phyloP scores from a whole-genome alignment of 2,888 invertebrate genomes.

The Tetragonisca angustula region DNA sequence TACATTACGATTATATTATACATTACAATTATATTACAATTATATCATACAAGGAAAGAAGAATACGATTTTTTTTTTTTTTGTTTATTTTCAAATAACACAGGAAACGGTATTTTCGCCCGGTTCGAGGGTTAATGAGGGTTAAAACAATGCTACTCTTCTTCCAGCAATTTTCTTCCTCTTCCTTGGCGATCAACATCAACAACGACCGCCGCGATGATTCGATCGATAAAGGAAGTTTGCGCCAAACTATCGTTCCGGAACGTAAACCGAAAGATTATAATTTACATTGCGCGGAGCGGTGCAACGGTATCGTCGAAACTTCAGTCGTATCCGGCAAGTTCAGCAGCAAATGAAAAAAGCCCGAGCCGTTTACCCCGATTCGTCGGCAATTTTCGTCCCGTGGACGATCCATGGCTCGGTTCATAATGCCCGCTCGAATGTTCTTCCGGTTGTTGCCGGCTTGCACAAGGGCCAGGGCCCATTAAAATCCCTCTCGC shows the following conservation, averaged over 20 bases:
- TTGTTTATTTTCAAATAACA: too few species aligned
- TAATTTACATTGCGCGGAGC: neutral
- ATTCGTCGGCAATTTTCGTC: conserved; percentile 52
- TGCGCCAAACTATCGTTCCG: neutral
- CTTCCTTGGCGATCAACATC: neutral
- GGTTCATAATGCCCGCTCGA: conserved; percentile 39
- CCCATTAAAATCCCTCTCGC: conserved; percentile 61
- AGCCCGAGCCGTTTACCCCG: conserved; percentile 14
- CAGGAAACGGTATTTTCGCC: too few species aligned
- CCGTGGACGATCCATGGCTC: conserved; percentile 27
- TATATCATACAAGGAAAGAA: too few species aligned
- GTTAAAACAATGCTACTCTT: neutral
- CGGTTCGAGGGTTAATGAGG: too few species aligned
- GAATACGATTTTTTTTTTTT: too few species aligned
- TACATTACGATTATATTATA: too few species aligned
- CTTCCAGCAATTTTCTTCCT: neutral
- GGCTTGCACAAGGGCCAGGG: conserved; percentile 42
- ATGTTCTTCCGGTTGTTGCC: conserved; percentile 37
- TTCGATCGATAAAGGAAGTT: neutral
- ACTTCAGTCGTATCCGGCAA: neutral
- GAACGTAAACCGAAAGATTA: neutral
- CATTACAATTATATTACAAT: too few species aligned
- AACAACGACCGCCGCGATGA: neutral
- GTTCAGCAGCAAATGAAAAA: conserved; percentile 8
- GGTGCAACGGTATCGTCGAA: conserved; percentile 20